Percentiles rank a stretch among this genome's conserved stretches.
These are phyloP conservation scores for Microcebus murinus DNA, from an alignment of 2,113 vertebrate genomes.

Conservation along the genomic window DNA sequence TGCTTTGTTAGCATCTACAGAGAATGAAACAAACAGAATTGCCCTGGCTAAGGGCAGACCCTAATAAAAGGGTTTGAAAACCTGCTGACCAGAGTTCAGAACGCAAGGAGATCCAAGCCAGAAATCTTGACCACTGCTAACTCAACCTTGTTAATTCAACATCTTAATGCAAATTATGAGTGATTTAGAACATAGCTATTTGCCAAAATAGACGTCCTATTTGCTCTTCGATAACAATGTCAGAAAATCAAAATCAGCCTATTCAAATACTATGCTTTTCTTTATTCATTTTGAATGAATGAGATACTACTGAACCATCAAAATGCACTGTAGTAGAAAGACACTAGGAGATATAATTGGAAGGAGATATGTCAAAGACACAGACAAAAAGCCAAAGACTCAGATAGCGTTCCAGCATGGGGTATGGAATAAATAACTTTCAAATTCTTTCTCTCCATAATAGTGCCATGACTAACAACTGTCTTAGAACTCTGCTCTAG, in stretches of 20 bases:
- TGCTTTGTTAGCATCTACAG: not conserved
- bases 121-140: not conserved
- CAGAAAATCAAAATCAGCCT: slow-evolving; percentile 51
- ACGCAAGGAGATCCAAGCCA: not conserved
- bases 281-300: slow-evolving; percentile 7
- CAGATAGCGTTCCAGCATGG: not conserved
- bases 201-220: not conserved
- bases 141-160: slow-evolving; percentile 1
- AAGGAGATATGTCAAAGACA: slow-evolving; percentile 14
- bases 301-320: slow-evolving; percentile 9
- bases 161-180: slow-evolving; percentile 43
- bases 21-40: not conserved
- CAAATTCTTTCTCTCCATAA: slow-evolving; percentile 53
- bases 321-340: not conserved
- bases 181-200: not conserved
- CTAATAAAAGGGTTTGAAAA: not conserved
- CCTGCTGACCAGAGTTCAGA: not conserved
- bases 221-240: not conserved
- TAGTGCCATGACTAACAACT: slow-evolving; percentile 28
- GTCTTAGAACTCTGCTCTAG: not conserved
- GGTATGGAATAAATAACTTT: slow-evolving; percentile 42
- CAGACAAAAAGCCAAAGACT: not conserved
- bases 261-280: slow-evolving; percentile 4
- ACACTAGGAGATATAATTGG: not conserved
- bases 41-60: not conserved